Conservation (phyloP, 2,797 vertebrate genomes). For the Rhadinocentrus ornatus region DNA sequence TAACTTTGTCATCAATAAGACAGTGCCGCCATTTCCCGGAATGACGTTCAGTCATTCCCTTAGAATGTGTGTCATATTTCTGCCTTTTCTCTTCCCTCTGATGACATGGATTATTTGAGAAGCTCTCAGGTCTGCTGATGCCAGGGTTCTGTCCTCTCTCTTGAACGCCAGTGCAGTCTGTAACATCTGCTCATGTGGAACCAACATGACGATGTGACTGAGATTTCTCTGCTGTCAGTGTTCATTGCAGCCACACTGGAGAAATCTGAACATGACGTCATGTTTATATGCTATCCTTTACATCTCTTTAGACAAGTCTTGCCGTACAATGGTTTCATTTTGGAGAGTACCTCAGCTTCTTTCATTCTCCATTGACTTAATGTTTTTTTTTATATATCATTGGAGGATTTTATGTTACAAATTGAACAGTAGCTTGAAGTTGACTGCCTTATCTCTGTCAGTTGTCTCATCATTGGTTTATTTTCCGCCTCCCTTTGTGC, state of each 20-base stretch:
- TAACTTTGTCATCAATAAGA: not conserved
- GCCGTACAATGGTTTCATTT: not conserved
- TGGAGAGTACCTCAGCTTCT: not conserved
- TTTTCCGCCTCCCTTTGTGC: conserved; percentile 38
- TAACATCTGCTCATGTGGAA: conserved; percentile 24
- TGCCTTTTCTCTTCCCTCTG: not conserved
- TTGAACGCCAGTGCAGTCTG: not conserved
- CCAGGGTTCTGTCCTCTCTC: not conserved
- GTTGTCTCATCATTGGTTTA: conserved; percentile 47
- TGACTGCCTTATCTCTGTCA: conserved; percentile 24
- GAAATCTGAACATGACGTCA: not conserved
- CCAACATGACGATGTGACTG: not conserved
- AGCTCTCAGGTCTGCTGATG: conserved; percentile 8
- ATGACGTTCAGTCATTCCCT: not conserved
- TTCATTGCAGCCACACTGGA: conserved; percentile 4
- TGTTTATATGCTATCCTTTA: not conserved
- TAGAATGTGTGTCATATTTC: not conserved
- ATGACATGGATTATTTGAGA: conserved; percentile 12
- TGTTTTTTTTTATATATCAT: conserved; percentile 12
- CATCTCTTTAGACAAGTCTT: not conserved
- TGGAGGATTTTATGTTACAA: conserved; percentile 1
- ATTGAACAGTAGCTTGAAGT: conserved; percentile 22
- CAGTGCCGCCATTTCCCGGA: conserved; percentile 8
- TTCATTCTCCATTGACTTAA: conserved; percentile 22
- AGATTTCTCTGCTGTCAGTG: conserved; percentile 1